Percentiles rank a stretch among this genome's conserved stretches.
phyloP scores from a whole-genome alignment of 2,888 invertebrate genomes.

The Notodonta ziczac region DNA sequence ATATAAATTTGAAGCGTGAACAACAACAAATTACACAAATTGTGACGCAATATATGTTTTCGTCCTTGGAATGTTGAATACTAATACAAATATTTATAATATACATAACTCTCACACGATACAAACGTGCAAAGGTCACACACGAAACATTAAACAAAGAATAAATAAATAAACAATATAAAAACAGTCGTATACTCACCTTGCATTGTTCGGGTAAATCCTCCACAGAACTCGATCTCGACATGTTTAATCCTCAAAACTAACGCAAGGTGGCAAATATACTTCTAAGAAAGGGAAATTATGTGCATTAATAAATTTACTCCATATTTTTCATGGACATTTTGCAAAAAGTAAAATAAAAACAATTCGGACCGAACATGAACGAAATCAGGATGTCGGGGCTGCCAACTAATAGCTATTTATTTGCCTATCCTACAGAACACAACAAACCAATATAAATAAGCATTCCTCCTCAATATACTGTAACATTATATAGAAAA shows the following conservation, averaged over 20 bases:
- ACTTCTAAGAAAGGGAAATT: slow-evolving; percentile 17
- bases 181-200: slow-evolving; percentile 48
- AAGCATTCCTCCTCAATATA: no score
- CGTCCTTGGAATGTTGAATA: not conserved
- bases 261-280: slow-evolving; percentile 12
- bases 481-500: no score
- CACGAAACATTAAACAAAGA: slow-evolving; percentile 38
- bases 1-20: no score
- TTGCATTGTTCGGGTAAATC: slow-evolving; percentile 75
- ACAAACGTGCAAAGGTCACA: slow-evolving; percentile 51
- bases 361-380: slow-evolving; percentile 6
- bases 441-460: no score
- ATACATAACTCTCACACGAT: slow-evolving; percentile 10
- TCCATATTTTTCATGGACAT: slow-evolving; percentile 51
- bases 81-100: slow-evolving; percentile 10
- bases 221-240: slow-evolving; percentile 70
- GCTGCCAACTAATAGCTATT: not conserved
- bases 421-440: no score
- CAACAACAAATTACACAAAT: not conserved
- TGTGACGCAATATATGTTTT: slow-evolving; percentile 5
- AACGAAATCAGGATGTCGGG: slow-evolving; percentile 6
- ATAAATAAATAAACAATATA: slow-evolving; percentile 41
- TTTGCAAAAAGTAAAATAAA: slow-evolving; percentile 44
- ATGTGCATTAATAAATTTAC: slow-evolving; percentile 34
- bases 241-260: slow-evolving; percentile 53